Percentiles rank a stretch among this genome's conserved stretches.
Conservation (phyloP, 2,113 vertebrate genomes). For the Albula glossodonta region DNA sequence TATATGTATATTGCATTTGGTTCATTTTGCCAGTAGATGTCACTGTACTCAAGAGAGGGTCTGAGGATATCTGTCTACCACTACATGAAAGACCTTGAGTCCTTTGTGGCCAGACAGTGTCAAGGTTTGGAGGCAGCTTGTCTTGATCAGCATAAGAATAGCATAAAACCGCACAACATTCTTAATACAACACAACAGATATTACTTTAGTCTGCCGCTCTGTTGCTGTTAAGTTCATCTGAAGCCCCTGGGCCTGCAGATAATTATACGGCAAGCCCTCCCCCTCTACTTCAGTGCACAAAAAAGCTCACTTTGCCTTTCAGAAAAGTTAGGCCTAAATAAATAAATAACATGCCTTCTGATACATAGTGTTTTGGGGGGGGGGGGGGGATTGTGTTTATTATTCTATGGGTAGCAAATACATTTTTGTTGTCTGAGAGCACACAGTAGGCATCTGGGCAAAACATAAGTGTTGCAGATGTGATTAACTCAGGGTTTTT, state of each 20-base stretch:
- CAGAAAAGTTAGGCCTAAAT: slow-evolving; percentile 32
- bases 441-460: neutral
- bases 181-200: slow-evolving; percentile 40
- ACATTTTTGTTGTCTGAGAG: slow-evolving; percentile 5
- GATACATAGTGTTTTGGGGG: slow-evolving; percentile 25
- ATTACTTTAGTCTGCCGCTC: slow-evolving; percentile 41
- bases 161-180: slow-evolving; percentile 54
- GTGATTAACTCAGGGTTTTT: slow-evolving; percentile 26
- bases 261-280: slow-evolving; percentile 42
- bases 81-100: slow-evolving; percentile 41
- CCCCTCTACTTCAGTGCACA: neutral
- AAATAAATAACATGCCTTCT: slow-evolving; percentile 36
- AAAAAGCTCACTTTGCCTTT: slow-evolving; percentile 37
- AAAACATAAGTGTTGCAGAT: slow-evolving; percentile 43
- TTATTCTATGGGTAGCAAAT: slow-evolving; percentile 25
- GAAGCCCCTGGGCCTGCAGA: slow-evolving; percentile 41
- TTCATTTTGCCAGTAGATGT: slow-evolving; percentile 39
- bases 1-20: neutral
- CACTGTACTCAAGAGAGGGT: slow-evolving; percentile 23
- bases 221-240: slow-evolving; percentile 30
- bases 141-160: slow-evolving; percentile 55
- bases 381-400: neutral
- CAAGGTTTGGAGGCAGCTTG: slow-evolving; percentile 42
- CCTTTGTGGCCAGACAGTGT: slow-evolving; percentile 49
- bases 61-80: slow-evolving; percentile 13